These are phyloP conservation scores for Drosophila athabasca DNA, from an alignment of 1,140 invertebrate genomes.

Conservation along the genomic window DNA sequence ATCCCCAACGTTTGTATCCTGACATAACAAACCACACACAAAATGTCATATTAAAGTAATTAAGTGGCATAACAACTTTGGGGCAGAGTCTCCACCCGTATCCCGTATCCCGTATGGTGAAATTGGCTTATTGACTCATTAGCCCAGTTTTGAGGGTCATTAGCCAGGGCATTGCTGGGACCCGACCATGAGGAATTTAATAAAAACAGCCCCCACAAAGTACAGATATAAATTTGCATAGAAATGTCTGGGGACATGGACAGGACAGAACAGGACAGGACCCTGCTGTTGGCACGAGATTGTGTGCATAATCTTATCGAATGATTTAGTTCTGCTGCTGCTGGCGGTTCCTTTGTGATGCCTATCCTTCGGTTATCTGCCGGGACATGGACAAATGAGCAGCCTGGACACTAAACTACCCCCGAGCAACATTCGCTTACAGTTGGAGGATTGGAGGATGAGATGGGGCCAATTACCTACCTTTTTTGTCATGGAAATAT, in stretches of 20 bases:
- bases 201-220: conserved; percentile 53
- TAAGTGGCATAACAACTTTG: conserved; percentile 68
- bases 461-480: conserved; percentile 21
- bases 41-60: conserved; percentile 76
- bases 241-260: conserved; percentile 33
- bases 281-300: conserved; percentile 44
- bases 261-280: background rate
- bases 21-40: conserved; percentile 38
- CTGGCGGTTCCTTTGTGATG: conserved; percentile 34
- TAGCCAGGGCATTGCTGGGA: conserved; percentile 34
- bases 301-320: conserved; percentile 77
- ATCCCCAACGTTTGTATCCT: conserved; percentile 8
- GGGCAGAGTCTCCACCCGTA: background rate
- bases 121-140: conserved; percentile 79
- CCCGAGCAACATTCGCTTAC: conserved; percentile 22
- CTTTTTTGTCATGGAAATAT: conserved; percentile 32
- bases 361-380: conserved; percentile 19
- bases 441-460: background rate
- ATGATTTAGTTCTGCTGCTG: conserved; percentile 73
- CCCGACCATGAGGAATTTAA: conserved; percentile 56
- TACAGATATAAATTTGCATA: conserved; percentile 66
- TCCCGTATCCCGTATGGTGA: conserved; percentile 20
- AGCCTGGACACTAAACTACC: conserved; percentile 20
- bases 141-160: conserved; percentile 71
- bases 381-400: conserved; percentile 47